Evolutionary conservation across 2,888 invertebrate species (phyloP), one percentile per base, ranked within the genome.

Genomic region (Chirona hameri): DNA sequence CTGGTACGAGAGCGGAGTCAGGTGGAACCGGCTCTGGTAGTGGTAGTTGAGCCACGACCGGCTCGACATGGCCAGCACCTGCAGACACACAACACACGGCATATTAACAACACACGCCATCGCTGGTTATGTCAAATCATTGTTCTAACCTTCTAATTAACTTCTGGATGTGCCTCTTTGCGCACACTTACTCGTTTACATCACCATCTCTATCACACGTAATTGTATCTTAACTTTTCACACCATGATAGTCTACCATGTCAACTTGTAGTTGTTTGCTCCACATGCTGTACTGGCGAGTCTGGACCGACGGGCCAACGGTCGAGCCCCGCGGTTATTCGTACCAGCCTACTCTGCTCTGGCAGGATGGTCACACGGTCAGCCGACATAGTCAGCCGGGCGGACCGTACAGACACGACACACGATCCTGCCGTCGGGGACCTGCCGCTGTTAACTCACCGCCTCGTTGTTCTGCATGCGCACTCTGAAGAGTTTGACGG

Each of bases 11-110:
- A 98, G 89, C 0, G 98, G 98, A 0, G 98, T 98, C 81, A 99
- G 90, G 88, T 98, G 98, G 87, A 97, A 97, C 82, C 91, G 91
- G 89, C 96, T 98, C 88, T 99, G 99, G 88, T 99, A 98, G 87
- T 97, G 97, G 88, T 99, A 99, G 87, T 98, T 97, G 46, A 99
- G 90, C 99, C 99, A 99, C 0, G 98, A 96, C 85, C 99, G 91
- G 85, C 97, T 98, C 0, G 98, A 99, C 91, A 99, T 97, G 0
- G 99, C 99, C 57, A 99, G 89, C 0, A 99, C 90, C 91, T 85
- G 76, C 2, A 27, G n/a, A 7, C 39, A 39, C 39, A 39, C 39
- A 39, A 7, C 39, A 39, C 39, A 39, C 39, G 39, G n/a, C n/a
- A n/a, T n/a, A n/a, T n/a, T n/a, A n/a, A n/a, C n/a, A n/a, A n/a